Evolutionary conservation across 2,797 vertebrate genomes (phyloP).

Genomic region (Phataginus tricuspis): DNA sequence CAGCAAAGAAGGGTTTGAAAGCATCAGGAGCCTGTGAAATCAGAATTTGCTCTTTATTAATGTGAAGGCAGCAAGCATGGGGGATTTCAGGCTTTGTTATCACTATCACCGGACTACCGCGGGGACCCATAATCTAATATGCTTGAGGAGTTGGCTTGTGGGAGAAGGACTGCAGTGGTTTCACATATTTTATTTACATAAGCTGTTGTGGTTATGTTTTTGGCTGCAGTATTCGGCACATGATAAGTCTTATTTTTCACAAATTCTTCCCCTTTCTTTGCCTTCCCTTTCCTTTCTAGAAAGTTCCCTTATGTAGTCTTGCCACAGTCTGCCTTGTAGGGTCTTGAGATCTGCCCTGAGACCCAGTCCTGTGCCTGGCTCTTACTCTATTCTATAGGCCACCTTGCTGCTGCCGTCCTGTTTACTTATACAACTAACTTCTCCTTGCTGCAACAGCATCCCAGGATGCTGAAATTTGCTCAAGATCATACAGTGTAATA

Average conservation of each 20-base stretch:
- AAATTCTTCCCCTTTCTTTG: not conserved
- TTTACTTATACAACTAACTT: not conserved
- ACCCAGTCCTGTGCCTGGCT: not conserved
- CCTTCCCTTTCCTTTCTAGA: not conserved
- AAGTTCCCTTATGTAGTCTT: not conserved
- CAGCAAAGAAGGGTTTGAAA: not conserved
- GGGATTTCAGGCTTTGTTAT: not conserved
- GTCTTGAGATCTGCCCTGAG: not conserved
- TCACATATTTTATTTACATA: not conserved
- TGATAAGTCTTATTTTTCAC: not conserved
- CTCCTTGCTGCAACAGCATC: not conserved
- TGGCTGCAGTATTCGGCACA: not conserved
- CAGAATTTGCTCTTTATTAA: not conserved
- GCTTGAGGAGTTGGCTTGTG: rapidly evolving
- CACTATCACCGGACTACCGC: not conserved
- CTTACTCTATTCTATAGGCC: not conserved
- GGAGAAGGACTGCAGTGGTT: not conserved
- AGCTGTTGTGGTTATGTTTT: not conserved
- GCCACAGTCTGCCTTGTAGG: not conserved
- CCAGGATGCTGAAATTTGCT: not conserved
- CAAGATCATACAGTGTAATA: not conserved
- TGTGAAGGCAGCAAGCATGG: not conserved
- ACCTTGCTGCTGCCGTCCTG: not conserved
- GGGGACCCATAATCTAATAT: not conserved
- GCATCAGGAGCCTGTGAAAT: not conserved